Evolutionary conservation across 2,888 invertebrate genomes (phyloP).

Genomic region (Clanis bilineata): DNA sequence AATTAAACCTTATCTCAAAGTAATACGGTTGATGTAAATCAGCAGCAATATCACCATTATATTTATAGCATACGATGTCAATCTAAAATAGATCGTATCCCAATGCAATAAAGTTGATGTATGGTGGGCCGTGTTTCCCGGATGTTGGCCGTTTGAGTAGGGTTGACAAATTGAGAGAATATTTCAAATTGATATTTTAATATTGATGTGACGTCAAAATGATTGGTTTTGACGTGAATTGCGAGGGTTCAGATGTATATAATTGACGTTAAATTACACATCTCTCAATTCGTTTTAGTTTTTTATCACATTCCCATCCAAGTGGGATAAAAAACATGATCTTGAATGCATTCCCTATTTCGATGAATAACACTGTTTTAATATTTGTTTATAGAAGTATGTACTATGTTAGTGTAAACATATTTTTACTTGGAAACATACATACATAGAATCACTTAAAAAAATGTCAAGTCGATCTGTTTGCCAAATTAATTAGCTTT

Average conservation of each 20-base stretch:
- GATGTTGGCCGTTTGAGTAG: neutral
- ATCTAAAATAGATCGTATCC: neutral
- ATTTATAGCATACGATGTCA: neutral
- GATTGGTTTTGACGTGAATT: neutral
- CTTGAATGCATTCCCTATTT: no score
- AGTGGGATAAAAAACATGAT: no score
- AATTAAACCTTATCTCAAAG: neutral
- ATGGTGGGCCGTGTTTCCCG: neutral
- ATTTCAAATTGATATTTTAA: neutral
- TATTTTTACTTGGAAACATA: no score
- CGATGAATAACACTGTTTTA: no score
- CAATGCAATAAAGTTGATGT: neutral
- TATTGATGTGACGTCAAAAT: neutral
- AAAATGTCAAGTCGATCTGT: no score
- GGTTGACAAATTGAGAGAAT: constrained; percentile 1
- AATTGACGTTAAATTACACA: neutral
- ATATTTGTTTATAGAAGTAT: no score
- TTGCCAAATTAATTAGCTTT: no score
- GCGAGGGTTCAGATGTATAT: neutral
- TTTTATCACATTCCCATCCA: neutral
- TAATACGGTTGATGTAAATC: neutral
- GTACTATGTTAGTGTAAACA: no score
- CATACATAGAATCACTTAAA: no score
- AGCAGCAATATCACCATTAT: neutral
- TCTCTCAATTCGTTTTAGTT: neutral